Conservation (phyloP, 2,113 vertebrate genomes). For the Paratilapia polleni region DNA sequence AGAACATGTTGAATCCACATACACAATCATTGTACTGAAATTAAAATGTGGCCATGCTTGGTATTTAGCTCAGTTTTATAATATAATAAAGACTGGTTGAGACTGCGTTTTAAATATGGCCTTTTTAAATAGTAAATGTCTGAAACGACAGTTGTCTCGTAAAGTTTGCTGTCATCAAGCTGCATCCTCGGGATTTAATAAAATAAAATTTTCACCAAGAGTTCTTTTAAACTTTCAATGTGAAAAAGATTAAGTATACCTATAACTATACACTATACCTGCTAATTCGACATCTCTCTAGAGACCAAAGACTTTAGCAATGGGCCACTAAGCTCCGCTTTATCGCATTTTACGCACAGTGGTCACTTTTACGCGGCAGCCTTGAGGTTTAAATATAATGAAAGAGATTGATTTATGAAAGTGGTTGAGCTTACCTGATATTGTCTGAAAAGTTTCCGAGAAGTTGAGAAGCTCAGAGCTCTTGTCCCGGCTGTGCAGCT, state of each 20-base stretch:
- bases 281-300: neutral
- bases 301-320: neutral
- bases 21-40: neutral
- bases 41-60: neutral
- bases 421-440: constrained; percentile 76
- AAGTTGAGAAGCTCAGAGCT: constrained; percentile 82
- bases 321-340: neutral
- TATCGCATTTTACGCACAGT: constrained; percentile 30
- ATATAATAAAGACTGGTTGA: neutral
- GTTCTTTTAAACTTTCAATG: neutral
- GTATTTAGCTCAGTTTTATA: neutral
- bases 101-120: neutral
- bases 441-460: constrained; percentile 84
- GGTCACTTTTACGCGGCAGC: constrained; percentile 5
- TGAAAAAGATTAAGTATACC: neutral
- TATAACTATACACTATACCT: neutral
- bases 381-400: neutral
- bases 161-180: neutral
- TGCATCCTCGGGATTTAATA: neutral
- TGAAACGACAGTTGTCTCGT: neutral
- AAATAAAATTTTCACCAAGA: neutral
- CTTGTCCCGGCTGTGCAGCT: constrained; percentile 87
- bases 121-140: neutral
- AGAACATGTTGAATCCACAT: neutral
- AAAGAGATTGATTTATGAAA: neutral